Base-by-base conservation (phyloP, 2,113 vertebrate species). In the Piprites chloris region DNA sequence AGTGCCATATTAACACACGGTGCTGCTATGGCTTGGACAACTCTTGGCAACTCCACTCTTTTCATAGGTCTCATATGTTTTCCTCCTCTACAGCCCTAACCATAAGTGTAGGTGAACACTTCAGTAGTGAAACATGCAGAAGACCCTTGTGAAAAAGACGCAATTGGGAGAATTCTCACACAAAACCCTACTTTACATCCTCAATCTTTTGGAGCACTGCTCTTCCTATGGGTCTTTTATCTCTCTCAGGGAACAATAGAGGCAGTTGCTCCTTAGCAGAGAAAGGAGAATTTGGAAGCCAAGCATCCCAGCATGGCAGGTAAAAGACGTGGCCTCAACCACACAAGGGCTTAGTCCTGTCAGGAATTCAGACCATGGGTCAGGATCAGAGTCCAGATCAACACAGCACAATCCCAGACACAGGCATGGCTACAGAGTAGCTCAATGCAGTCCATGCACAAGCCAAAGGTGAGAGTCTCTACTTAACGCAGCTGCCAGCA, bases 151-250 rank as follows among this genome's bases (percentile, higher is more conserved):
- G 50, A 78, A 92, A 82, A 75, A 66, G 14, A 67, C n/a, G 13
- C 1, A 5, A 30, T 3, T 33, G 20, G 17, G 17, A 85, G 8
- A 79, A 53, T 27, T 76, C 33, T 42, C 23, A 69, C 17, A 61
- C 67, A 84, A 76, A 7, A 2, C 4, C 4, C 7, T 24, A 13
- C 11, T 78, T 82, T 30, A 58, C 8, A 63, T n/a, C 44, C 21
- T 79, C 0, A 0, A 3, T 30, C 1, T 56, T 80, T 47, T 27
- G 30, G 49, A 68, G 65, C 65, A n/a, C 19, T 4, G 2, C 8
- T 32, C 32, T 81, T 77, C 32, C n/a, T 61, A 16, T 21, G 53
- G 35, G 17, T 55, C 39, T 84, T 16, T 2, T 17, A 22, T 35
- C 6, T 61, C 37, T 72, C 44, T 39, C 72, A 61, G 12, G 24